These are phyloP conservation scores for Mayetiola destructor DNA, from an alignment of 2,888 invertebrate genomes.

Conservation along the genomic window DNA sequence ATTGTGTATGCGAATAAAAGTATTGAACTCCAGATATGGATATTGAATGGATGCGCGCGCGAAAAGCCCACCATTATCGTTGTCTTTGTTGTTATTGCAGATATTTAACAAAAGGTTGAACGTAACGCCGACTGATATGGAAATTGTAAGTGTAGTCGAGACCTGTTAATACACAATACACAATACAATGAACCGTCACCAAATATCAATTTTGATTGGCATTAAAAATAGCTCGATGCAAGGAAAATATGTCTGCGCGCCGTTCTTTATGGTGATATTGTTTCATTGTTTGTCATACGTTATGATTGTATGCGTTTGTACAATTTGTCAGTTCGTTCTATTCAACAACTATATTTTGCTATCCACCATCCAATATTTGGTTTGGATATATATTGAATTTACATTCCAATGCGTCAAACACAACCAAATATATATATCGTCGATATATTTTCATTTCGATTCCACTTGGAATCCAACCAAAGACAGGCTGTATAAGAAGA, in stretches of 20 bases:
- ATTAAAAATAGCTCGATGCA: slow-evolving; percentile 10
- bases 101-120: slow-evolving; percentile 10
- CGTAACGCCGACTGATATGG: neutral
- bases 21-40: no score
- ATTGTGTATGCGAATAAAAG: no score
- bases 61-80: neutral
- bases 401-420: slow-evolving; percentile 12
- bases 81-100: slow-evolving; percentile 12
- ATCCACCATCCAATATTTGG: neutral
- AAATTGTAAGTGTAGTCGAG: neutral
- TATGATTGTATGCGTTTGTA: neutral
- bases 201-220: slow-evolving; percentile 12
- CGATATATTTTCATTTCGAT: neutral
- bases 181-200: slow-evolving; percentile 3
- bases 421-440: neutral
- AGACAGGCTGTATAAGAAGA: neutral
- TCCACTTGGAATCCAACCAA: slow-evolving; percentile 2
- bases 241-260: slow-evolving; percentile 12
- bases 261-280: neutral
- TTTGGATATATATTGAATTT: no score
- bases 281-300: neutral
- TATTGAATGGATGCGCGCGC: no score
- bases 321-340: neutral
- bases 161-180: neutral
- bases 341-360: neutral